Conservation (phyloP, 2,888 invertebrate genomes). For the Desoria tigrina region DNA sequence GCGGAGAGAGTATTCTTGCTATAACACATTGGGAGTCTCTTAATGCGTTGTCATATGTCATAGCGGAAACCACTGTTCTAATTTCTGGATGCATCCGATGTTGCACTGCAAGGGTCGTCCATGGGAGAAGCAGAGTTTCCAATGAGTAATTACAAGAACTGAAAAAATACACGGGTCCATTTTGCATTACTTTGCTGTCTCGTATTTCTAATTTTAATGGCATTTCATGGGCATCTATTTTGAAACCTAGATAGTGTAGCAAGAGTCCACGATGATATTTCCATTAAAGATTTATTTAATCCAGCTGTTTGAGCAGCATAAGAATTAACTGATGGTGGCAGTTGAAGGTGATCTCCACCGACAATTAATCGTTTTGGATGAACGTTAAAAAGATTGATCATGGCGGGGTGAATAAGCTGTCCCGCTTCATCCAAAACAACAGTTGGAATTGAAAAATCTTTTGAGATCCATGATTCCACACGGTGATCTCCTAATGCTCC, state of each 20-base stretch:
- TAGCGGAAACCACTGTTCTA: conserved; percentile 2
- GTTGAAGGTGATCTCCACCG: conserved; percentile 5
- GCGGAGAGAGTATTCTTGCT: not conserved
- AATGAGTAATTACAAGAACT: not conserved
- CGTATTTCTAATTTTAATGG: too few species aligned
- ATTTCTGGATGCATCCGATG: conserved; percentile 1
- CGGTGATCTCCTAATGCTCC: not conserved
- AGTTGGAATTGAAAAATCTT: not conserved
- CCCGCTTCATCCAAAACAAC: conserved; percentile 16
- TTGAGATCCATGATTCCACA: not conserved
- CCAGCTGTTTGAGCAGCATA: not conserved
- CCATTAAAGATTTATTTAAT: conserved; percentile 7
- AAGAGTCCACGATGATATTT: not conserved
- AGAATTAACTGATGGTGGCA: conserved; percentile 4
- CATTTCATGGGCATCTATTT: not conserved
- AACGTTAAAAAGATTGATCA: not conserved
- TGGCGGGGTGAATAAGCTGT: not conserved
- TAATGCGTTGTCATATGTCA: conserved; percentile 4
- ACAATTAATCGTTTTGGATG: conserved; percentile 1
- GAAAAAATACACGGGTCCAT: not conserved
- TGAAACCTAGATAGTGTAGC: not conserved
- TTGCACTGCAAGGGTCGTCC: too few species aligned
- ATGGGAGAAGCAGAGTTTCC: too few species aligned
- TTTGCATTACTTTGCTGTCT: too few species aligned
- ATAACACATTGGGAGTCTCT: not conserved